Evolutionary conservation across 2,797 vertebrate species (phyloP).

Genomic region (Meriones psammophilus): DNA sequence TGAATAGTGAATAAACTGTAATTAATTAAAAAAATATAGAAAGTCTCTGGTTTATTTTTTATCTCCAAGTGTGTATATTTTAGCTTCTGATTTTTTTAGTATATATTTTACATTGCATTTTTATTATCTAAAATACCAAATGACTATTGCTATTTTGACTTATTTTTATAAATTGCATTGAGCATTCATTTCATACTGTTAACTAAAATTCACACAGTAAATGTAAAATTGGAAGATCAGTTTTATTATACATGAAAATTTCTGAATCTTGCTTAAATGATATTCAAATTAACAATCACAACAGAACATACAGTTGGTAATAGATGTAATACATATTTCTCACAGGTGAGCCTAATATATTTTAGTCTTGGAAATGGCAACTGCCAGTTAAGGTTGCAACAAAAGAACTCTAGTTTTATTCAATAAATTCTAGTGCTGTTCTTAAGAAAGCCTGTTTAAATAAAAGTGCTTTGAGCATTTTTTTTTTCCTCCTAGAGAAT

Average conservation of each 20-base stretch:
- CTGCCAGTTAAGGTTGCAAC: background rate
- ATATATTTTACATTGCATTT: background rate
- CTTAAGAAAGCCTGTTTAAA: constrained; percentile 63
- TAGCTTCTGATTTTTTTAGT: too few species aligned
- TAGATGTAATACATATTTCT: background rate
- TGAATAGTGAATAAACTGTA: too few species aligned
- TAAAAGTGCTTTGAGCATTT: constrained; percentile 23
- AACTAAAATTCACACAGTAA: background rate
- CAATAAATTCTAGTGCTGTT: constrained; percentile 24
- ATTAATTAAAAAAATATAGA: too few species aligned
- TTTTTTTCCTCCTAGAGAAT: constrained; percentile 4
- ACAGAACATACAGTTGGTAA: background rate
- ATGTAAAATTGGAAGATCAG: background rate
- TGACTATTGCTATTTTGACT: background rate
- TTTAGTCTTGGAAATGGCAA: background rate
- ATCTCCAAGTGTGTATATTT: background rate
- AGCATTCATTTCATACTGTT: background rate
- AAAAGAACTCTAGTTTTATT: constrained; percentile 44
- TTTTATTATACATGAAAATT: background rate
- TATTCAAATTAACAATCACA: background rate
- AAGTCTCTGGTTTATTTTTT: background rate
- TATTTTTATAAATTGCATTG: background rate
- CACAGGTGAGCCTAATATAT: background rate
- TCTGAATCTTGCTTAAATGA: background rate
- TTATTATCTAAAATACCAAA: background rate